Evolutionary conservation across 1,140 invertebrate species (phyloP).

Genomic region (Phenacoccus solenopsis): DNA sequence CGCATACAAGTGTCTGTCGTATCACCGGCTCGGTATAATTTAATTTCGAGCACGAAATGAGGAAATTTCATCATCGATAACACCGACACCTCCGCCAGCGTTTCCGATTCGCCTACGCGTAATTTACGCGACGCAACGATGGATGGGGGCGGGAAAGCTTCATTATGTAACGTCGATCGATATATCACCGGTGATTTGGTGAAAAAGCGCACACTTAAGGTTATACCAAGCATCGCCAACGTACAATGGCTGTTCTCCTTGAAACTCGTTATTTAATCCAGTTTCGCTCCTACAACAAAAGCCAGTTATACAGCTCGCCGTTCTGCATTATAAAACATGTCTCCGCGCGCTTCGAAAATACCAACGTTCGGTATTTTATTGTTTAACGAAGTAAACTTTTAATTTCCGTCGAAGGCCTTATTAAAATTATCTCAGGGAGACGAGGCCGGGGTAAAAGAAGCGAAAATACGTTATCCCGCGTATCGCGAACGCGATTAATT

Average conservation of each 20-base stretch:
- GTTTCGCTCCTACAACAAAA: slow-evolving; percentile 1
- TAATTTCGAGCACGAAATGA: too few species aligned
- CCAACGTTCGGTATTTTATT: not conserved
- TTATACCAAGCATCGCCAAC: not conserved
- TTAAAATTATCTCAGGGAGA: not conserved
- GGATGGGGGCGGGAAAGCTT: too few species aligned
- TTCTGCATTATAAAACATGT: not conserved
- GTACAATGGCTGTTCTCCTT: not conserved
- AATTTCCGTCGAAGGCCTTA: slow-evolving; percentile 1
- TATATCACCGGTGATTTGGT: not conserved
- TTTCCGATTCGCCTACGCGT: too few species aligned
- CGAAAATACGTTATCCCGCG: not conserved
- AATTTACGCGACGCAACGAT: too few species aligned
- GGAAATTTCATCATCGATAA: too few species aligned
- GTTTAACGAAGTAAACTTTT: not conserved
- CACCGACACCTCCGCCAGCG: too few species aligned
- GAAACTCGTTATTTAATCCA: not conserved
- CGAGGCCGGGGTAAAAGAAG: not conserved
- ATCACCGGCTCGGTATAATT: too few species aligned
- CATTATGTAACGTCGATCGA: not conserved
- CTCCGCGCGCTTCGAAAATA: not conserved
- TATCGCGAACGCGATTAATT: not conserved
- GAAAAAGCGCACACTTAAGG: not conserved
- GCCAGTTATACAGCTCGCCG: not conserved
- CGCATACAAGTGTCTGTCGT: too few species aligned